Evolutionary conservation across 2,888 invertebrate genomes (phyloP), one percentile per base, ranked within the genome.

Genomic region (Clepsis dumicolana): DNA sequence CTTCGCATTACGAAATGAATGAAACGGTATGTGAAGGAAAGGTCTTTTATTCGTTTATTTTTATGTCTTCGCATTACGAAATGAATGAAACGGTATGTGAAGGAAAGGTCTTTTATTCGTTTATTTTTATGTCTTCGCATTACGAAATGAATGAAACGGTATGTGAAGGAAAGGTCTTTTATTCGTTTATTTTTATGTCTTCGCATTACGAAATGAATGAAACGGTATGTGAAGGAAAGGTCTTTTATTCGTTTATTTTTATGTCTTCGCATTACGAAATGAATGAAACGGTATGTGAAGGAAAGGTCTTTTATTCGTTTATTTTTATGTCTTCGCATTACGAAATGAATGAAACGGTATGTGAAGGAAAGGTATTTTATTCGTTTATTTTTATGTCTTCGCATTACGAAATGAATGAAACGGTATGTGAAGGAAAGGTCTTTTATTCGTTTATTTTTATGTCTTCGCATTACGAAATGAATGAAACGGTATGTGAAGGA

Each of bases 371-470:
- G 14, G 10, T 57, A 14, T 52, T 57, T 24, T 57, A 38, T 38
- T 38, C 16, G 14, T 60, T 56, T 54, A 32, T 48, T 21, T n/a
- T 44, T 56, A 64, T 12, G 24, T 12, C 25, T 62, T 21, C 24
- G 16, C 64, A 44, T 56, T 32, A 56, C 44, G 29, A 32, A 56
- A 56, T 44, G 24, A 64, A 32, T 32, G 24, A 56, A 64, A 64
- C 32, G 32, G 8, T 10, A 44, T 21, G 5, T 38, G 21, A 5
- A 35, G 32, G 24, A n/a, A 38, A 38, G 14, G 10, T 57, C 25
- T 52, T 57, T 24, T 57, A 38, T 38, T 38, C 16, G 14, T 60
- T 56, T 54, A 32, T 48, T 21, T n/a, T 44, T 56, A 64, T 12
- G 24, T 12, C 25, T 62, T 21, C 24, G 16, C 64, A 44, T 56